Base-by-base conservation (phyloP, 2,113 vertebrate genomes). In the Nannospalax galili region DNA sequence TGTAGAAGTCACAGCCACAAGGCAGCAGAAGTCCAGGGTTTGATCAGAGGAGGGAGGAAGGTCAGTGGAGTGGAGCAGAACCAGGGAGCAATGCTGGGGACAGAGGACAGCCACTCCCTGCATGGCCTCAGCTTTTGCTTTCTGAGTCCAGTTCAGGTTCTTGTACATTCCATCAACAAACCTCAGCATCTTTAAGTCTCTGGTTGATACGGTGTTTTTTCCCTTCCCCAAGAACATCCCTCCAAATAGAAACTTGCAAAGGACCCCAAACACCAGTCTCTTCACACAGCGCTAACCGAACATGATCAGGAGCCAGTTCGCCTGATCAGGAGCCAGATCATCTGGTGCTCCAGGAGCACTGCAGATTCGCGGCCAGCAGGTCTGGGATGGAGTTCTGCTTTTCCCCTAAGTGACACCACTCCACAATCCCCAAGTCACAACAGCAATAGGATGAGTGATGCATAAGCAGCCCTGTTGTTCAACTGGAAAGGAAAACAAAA, bases 201-300 rank as follows among this genome's bases (percentile, higher is more conserved):
- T 72, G 37, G 8, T 60, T 60, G 56, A 28, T 48, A 2, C 72
- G 37, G 22, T 35, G 30, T 22, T 26, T 62, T 45, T 65, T 69
- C 32, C 62, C 7, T 93, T 62, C 22, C 11, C 48, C 48, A 62
- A 88, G n/a, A 48, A 80, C 62, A 75, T 8, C 52, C 2, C 40
- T 86, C 91, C 62, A 89, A 86, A 84, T 35, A 75, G 88, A 93
- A 62, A 19, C 73, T 40, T 92, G 79, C 26, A 69, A 62, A n/a
- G 4, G 42, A 14, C 22, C 28, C 6, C 22, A 67, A 60, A 30
- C n/a, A 70, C 26, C 12, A 40, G 22, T 58, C 32, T 56, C 88
- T 72, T 40, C 62, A 52, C 26, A 40, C 10, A 87, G 56, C 70
- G 64, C 20, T 28, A 26, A 37, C 14, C 12, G 64, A 45, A 37